Percentiles rank a stretch among this genome's conserved stretches.
These are phyloP conservation scores for Rhegmatorhina hoffmannsi DNA, from an alignment of 2,113 vertebrate species.

Conservation along the genomic window DNA sequence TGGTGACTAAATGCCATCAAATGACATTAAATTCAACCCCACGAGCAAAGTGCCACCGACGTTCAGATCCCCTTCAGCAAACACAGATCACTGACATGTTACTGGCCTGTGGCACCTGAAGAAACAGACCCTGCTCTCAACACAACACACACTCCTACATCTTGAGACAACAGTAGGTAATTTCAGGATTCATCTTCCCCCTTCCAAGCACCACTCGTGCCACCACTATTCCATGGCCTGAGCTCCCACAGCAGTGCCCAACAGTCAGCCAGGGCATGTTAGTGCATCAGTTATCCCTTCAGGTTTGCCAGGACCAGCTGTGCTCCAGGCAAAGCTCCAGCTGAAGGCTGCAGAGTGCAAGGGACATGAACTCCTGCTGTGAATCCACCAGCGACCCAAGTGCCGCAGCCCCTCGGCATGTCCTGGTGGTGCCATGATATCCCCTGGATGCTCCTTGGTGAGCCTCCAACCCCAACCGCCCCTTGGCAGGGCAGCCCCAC, in stretches of 20 bases:
- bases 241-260: rapidly evolving
- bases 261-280: background rate
- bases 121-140: background rate
- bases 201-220: background rate
- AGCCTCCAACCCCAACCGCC: too few species aligned
- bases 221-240: rapidly evolving
- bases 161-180: rapidly evolving
- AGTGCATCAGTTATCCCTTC: background rate
- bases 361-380: rapidly evolving
- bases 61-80: background rate
- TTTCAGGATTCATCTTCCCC: background rate
- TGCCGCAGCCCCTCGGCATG: rapidly evolving
- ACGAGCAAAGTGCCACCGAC: rapidly evolving
- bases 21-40: background rate
- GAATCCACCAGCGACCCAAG: rapidly evolving
- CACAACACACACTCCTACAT: rapidly evolving
- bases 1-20: background rate
- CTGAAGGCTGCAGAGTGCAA: background rate
- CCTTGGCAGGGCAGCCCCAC: background rate
- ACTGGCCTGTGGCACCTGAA: rapidly evolving
- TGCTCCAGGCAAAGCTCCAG: rapidly evolving
- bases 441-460: rapidly evolving
- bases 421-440: rapidly evolving
- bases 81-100: rapidly evolving
- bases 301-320: background rate